Base-by-base conservation (phyloP, 2,113 vertebrate genomes). In the Castor canadensis region DNA sequence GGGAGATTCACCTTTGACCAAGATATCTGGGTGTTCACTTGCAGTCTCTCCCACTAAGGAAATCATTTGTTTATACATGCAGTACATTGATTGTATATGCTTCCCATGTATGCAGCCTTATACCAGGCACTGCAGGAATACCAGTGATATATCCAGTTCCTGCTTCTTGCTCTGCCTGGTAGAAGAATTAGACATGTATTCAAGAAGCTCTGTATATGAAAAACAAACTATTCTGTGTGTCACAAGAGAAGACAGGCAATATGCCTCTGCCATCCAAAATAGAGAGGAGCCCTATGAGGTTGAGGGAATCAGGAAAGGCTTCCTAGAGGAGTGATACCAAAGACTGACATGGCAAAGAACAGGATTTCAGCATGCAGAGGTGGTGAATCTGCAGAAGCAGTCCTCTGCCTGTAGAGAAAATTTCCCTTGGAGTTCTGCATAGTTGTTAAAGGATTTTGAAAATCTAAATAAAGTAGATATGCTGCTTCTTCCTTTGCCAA, bases 371-470 rank as follows among this genome's bases (percentile, higher is more conserved):
- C 43, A 12, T 32, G 35, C 69, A 22, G 69, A 66, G 28, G 35
- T 64, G 12, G 38, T 83, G 30, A 92, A 52, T 40, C 49, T 89
- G 13, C 40, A 24, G 66, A 87, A 62, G 38, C 35, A 40, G 43
- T 92, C 92, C 35, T 93, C 16, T 73, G 64, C 62, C 69, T 89
- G 28, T 71, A 92, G 60, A 73, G 26, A 73, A 82, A 86, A 17
- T 96, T 95, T 94, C 60, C 81, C 69, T 96, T 96, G 89, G 92
- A 97, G 89, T 97, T 71, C 43, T 83, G 84, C 88, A 71, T 80
- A 82, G 56, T 77, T 89, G 62, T 91, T 75, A 90, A 80, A 96
- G 82, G 35, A 49, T 58, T 96, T 93, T 91, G 73, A 93, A 94
- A 87, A 56, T 93, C 35, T 91, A 91, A 94, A 86, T 85, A 47